Percentiles rank a stretch among this genome's conserved stretches.
Conservation (phyloP, 2,888 invertebrate genomes). For the Syrista parreyssii region DNA sequence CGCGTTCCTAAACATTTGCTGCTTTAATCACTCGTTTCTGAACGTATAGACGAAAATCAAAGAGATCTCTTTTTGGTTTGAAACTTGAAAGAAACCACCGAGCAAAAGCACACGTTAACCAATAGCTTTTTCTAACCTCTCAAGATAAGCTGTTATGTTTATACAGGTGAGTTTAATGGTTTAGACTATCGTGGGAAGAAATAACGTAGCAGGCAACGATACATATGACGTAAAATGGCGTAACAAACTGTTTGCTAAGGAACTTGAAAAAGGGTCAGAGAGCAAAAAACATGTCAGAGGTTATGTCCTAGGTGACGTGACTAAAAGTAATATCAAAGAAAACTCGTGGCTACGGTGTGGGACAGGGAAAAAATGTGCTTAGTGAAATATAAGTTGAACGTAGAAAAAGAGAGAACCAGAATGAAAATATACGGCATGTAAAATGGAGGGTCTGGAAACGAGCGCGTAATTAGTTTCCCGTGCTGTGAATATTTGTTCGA, state of each 20-base stretch:
- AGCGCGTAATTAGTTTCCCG: background rate
- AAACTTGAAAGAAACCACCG: background rate
- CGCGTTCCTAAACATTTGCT: background rate
- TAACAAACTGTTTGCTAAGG: background rate
- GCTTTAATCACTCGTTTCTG: background rate
- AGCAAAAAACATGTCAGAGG: background rate
- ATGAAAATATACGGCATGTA: background rate
- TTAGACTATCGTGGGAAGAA: background rate
- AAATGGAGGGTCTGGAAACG: background rate
- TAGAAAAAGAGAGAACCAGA: background rate
- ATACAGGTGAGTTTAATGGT: background rate
- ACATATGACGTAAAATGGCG: background rate
- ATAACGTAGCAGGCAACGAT: background rate
- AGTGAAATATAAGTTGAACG: slow-evolving; percentile 19
- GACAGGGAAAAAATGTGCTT: slow-evolving; percentile 18
- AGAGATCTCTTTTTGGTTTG: background rate
- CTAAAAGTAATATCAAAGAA: background rate
- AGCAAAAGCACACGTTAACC: background rate
- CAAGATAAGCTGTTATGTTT: background rate
- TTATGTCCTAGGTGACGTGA: background rate
- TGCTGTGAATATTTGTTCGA: background rate
- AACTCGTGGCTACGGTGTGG: background rate
- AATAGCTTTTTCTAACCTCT: background rate
- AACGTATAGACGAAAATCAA: background rate
- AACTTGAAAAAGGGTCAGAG: background rate